Percentiles rank a stretch among this genome's conserved stretches.
These are phyloP conservation scores for Phrixothrix hirtus DNA, from an alignment of 2,888 invertebrate species.

Conservation along the genomic window DNA sequence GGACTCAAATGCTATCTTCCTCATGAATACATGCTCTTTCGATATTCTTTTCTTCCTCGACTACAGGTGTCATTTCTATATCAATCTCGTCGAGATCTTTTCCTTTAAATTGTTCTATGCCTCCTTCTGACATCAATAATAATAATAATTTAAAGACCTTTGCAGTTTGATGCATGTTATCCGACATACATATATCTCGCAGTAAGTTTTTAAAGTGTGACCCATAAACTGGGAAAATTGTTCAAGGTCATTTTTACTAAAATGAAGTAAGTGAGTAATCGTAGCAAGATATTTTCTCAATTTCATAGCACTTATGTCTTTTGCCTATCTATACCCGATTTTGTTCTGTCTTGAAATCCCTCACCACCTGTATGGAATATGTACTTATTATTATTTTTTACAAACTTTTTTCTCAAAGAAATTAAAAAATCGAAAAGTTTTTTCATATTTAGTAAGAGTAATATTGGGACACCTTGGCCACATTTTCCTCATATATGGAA, in stretches of 20 bases:
- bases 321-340: conserved; percentile 30
- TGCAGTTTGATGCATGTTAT: conserved; percentile 5
- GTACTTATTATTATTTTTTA: conserved; percentile 19
- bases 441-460: conserved; percentile 28
- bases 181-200: neutral
- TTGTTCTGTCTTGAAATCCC: conserved; percentile 29
- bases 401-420: conserved; percentile 25
- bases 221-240: conserved; percentile 7
- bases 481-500: conserved; percentile 32
- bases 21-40: too few species aligned
- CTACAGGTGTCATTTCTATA: conserved; percentile 7
- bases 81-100: conserved; percentile 17
- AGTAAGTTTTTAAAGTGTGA: conserved; percentile 6
- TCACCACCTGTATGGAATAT: conserved; percentile 24
- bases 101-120: conserved; percentile 8
- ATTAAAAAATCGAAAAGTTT: conserved; percentile 29
- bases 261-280: conserved; percentile 1
- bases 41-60: too few species aligned
- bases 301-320: conserved; percentile 25
- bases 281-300: conserved; percentile 33
- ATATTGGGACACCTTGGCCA: conserved; percentile 27
- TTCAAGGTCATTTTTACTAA: conserved; percentile 4
- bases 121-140: conserved; percentile 7
- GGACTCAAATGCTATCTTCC: too few species aligned
- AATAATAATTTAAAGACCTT: conserved; percentile 12